phyloP scores from a whole-genome alignment of 2,797 vertebrate species.

The Ctenochaetus hawaiiensis region DNA sequence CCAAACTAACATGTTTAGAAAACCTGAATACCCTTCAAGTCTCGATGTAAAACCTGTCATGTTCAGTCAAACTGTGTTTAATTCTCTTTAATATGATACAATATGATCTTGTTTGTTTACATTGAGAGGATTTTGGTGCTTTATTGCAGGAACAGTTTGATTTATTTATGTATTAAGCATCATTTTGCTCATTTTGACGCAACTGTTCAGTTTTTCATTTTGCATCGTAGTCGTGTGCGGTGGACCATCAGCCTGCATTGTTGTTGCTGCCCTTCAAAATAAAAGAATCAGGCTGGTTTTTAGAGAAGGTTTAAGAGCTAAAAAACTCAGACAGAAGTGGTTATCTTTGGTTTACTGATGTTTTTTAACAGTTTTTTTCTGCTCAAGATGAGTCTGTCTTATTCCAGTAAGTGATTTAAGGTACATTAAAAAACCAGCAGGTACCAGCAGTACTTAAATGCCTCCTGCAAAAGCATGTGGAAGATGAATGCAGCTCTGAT shows the following conservation, averaged over 20 bases:
- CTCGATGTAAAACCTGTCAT: neutral
- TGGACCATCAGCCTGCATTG: conserved; percentile 6
- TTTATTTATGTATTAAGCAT: conserved; percentile 8
- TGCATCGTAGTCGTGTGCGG: neutral
- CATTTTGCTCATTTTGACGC: neutral
- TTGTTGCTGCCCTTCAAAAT: conserved; percentile 18
- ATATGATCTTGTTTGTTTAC: neutral
- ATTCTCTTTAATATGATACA: conserved; percentile 1
- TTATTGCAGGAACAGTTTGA: neutral
- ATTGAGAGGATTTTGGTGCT: neutral
- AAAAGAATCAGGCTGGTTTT: conserved; percentile 8
- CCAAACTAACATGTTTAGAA: too few species aligned
- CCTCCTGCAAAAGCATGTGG: neutral
- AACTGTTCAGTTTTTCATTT: neutral
- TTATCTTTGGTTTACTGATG: neutral
- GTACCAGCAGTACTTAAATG: neutral
- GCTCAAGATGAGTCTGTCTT: conserved; percentile 6
- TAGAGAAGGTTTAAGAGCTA: neutral
- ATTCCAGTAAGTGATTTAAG: conserved; percentile 1
- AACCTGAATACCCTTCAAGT: neutral
- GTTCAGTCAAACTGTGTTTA: neutral
- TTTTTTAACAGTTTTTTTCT: conserved; percentile 1
- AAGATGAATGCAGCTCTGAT: conserved; percentile 18
- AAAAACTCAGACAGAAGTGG: neutral
- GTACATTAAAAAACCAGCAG: neutral